Base-by-base conservation (phyloP, 23 tunicate genomes). In the Ciona savignyi region DNA sequence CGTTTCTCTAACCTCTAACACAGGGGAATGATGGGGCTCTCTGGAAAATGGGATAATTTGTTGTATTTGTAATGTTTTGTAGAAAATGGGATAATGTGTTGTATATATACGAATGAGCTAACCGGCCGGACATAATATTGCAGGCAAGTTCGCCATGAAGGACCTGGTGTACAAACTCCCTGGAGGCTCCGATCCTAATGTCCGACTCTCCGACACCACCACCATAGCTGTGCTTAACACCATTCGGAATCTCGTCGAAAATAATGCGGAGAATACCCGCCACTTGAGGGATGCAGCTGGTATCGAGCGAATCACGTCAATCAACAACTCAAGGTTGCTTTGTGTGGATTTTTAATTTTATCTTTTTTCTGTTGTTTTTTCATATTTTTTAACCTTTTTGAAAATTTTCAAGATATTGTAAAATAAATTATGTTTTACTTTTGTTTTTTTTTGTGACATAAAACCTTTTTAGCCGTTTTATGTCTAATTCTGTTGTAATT, bases 91-190 rank as follows among this genome's bases (percentile, higher is more conserved):
- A n/a, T n/a, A n/a, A n/a, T n/a, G n/a, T n/a, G n/a, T n/a, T n/a
- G n/a, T n/a, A n/a, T n/a, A n/a, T n/a, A n/a, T n/a, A n/a, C n/a
- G n/a, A n/a, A n/a, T n/a, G n/a, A n/a, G n/a, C n/a, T n/a, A n/a
- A n/a, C n/a, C 19, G 19, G n/a, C n/a, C n/a, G n/a, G n/a, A n/a
- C n/a, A n/a, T n/a, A n/a, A n/a, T n/a, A n/a, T n/a, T n/a, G 2
- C 85, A 84, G 97, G 97, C 34, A 91, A 91, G 60, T 91, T 79
- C 67, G 97, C 97, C 60, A 84, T 91, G 97, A 80, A 79, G 35
- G 97, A 91, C 70, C 71, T 91, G 63, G 86, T 80, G 0, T 91
- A 84, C 76, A 91, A 91, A 67, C 82, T 91, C 2, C 97, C 97
- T 33, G 97, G 97, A 2, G 86, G 91, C 27, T 60, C 86, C 25